Evolutionary conservation across 2,888 invertebrate genomes (phyloP).

Genomic region (Anoncus sp.): DNA sequence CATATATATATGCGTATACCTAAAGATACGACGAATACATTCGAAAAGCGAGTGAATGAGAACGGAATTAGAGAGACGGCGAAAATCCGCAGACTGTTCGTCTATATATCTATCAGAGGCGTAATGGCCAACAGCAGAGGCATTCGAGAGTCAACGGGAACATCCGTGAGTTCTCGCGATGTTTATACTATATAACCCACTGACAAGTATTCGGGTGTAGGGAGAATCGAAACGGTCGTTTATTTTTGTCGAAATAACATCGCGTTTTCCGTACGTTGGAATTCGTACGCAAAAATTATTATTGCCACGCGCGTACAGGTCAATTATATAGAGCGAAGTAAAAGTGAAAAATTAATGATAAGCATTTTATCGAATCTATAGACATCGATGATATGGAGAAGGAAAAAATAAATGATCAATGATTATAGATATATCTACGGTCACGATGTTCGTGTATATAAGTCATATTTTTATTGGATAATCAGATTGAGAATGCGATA

Average conservation of each 20-base stretch:
- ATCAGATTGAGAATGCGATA: background rate
- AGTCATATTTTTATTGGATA: conserved; percentile 17
- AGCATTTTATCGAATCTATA: background rate
- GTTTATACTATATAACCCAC: conserved; percentile 56
- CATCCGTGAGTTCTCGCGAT: conserved; percentile 50
- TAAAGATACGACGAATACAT: conserved; percentile 1
- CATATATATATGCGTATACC: conserved; percentile 9
- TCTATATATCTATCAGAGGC: conserved; percentile 19
- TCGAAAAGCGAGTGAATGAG: conserved; percentile 50
- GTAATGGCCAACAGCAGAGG: conserved; percentile 46
- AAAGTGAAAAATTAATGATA: background rate
- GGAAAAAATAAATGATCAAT: conserved; percentile 1
- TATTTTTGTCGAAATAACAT: conserved; percentile 63
- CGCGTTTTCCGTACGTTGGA: conserved; percentile 39
- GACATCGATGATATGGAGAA: background rate
- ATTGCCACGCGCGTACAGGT: conserved; percentile 39
- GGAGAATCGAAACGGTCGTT: conserved; percentile 40
- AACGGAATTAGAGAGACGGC: conserved; percentile 48
- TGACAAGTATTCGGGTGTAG: conserved; percentile 56
- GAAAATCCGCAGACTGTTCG: conserved; percentile 28
- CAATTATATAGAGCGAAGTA: conserved; percentile 10
- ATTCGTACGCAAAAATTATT: conserved; percentile 43
- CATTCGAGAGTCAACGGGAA: conserved; percentile 50
- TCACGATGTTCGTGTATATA: conserved; percentile 5
- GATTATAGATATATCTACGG: conserved; percentile 1